A percentile compares a stretch with the other conserved stretches of the same genome.
These are phyloP conservation scores for Fragum fragum DNA, from an alignment of 2,888 invertebrate species.

Conservation along the genomic window DNA sequence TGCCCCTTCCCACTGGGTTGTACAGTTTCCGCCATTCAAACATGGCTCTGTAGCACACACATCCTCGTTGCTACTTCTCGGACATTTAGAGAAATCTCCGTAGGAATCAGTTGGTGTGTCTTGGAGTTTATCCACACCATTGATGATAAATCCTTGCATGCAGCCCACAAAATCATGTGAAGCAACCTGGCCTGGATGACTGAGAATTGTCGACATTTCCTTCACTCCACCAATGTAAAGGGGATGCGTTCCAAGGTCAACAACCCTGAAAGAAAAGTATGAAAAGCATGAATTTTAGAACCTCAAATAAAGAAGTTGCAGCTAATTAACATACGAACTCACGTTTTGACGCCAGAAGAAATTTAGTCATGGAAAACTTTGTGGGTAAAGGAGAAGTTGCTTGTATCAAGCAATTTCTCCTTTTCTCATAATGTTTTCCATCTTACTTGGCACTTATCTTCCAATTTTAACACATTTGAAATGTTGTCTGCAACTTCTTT, in stretches of 20 bases:
- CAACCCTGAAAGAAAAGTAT: neutral
- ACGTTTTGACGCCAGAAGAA: too few species aligned
- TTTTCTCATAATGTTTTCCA: too few species aligned
- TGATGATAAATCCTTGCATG: conserved; percentile 95
- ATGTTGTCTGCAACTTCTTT: too few species aligned
- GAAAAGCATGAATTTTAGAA: neutral
- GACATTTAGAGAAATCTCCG: conserved; percentile 90
- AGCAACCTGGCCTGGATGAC: conserved; percentile 95
- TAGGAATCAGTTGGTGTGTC: conserved; percentile 80
- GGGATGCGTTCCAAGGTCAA: conserved; percentile 80
- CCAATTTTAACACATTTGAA: too few species aligned
- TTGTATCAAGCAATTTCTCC: too few species aligned
- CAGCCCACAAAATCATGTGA: conserved; percentile 98
- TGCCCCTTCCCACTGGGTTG: conserved; percentile 95
- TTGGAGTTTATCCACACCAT: conserved; percentile 89
- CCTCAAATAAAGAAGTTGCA: too few species aligned
- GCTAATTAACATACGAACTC: too few species aligned
- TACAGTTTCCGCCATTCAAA: conserved; percentile 91
- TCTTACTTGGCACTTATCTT: too few species aligned
- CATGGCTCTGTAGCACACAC: conserved; percentile 87
- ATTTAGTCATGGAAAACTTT: too few species aligned
- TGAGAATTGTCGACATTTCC: conserved; percentile 94
- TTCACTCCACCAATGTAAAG: conserved; percentile 94
- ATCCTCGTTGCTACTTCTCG: conserved; percentile 88
- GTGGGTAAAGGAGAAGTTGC: too few species aligned